A percentile compares a stretch with the other conserved stretches of the same genome.
phyloP scores from a whole-genome alignment of 1,140 invertebrate species.

The Drosophila arawakana region DNA sequence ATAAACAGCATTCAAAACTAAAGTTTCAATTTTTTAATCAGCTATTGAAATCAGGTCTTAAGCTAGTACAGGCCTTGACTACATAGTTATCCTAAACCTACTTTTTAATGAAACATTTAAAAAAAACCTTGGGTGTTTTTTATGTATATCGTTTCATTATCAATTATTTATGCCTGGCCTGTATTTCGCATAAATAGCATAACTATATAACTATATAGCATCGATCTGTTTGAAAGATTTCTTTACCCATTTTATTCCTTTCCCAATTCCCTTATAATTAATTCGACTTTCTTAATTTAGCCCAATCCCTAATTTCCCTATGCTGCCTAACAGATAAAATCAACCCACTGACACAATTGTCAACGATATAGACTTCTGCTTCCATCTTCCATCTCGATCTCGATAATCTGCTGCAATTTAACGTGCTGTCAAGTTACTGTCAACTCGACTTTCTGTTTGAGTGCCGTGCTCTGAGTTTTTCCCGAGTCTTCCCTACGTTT shows the following conservation, averaged over 20 bases:
- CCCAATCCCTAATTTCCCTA: background rate
- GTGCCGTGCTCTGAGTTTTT: background rate
- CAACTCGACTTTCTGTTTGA: slow-evolving; percentile 1
- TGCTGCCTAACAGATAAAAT: background rate
- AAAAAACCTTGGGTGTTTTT: too few species aligned
- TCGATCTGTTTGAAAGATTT: too few species aligned
- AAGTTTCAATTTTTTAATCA: slow-evolving; percentile 1
- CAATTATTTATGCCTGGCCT: too few species aligned
- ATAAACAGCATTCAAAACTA: slow-evolving; percentile 15
- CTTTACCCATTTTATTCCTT: too few species aligned
- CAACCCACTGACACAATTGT: slow-evolving; percentile 55
- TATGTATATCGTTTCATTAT: too few species aligned
- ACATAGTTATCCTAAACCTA: too few species aligned
- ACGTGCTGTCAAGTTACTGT: slow-evolving; percentile 42
- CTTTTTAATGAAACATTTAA: too few species aligned
- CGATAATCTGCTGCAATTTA: slow-evolving; percentile 48
- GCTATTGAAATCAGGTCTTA: background rate
- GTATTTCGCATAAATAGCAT: too few species aligned
- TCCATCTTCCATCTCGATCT: slow-evolving; percentile 34
- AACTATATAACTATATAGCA: too few species aligned
- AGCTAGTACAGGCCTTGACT: too few species aligned
- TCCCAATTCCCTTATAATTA: too few species aligned
- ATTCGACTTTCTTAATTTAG: too few species aligned
- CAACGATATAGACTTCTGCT: slow-evolving; percentile 15
- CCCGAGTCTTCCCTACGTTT: background rate